Evolutionary conservation across 2,797 vertebrate species (phyloP).

Genomic region (Margarornis squamiger): DNA sequence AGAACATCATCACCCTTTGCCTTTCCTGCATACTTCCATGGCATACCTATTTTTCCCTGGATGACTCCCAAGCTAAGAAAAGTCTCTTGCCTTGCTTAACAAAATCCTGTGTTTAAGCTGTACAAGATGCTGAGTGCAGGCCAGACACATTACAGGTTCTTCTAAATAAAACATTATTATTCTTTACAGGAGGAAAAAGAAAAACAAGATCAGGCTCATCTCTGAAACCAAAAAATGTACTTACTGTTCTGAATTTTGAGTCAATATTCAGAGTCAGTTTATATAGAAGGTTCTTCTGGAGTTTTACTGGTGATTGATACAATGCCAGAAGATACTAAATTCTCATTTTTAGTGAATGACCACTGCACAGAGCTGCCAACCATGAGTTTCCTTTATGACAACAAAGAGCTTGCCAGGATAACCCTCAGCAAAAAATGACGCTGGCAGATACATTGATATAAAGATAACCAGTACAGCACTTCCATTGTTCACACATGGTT

Average conservation of each 20-base stretch:
- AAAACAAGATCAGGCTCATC: not conserved
- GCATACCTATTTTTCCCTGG: conserved; percentile 46
- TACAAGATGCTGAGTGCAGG: not conserved
- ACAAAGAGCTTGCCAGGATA: conserved; percentile 37
- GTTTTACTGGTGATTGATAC: not conserved
- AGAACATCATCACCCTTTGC: conserved; percentile 19
- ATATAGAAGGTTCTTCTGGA: not conserved
- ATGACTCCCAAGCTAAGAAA: conserved; percentile 3
- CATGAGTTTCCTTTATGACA: not conserved
- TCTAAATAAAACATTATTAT: not conserved
- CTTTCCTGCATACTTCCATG: conserved; percentile 22
- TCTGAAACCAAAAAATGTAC: not conserved
- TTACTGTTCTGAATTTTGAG: conserved; percentile 5
- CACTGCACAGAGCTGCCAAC: not conserved
- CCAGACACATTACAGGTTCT: not conserved
- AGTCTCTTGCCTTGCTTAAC: not conserved
- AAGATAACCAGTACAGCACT: conserved; percentile 17
- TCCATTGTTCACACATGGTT: conserved; percentile 19
- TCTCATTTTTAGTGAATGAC: conserved; percentile 43
- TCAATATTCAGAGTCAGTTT: not conserved
- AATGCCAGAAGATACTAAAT: conserved; percentile 40
- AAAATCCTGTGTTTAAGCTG: not conserved
- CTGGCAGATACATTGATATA: not conserved
- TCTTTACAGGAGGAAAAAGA: not conserved
- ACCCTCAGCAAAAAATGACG: not conserved